Evolutionary conservation across 1,140 invertebrate species (phyloP).

Genomic region (Limonius californicus): DNA sequence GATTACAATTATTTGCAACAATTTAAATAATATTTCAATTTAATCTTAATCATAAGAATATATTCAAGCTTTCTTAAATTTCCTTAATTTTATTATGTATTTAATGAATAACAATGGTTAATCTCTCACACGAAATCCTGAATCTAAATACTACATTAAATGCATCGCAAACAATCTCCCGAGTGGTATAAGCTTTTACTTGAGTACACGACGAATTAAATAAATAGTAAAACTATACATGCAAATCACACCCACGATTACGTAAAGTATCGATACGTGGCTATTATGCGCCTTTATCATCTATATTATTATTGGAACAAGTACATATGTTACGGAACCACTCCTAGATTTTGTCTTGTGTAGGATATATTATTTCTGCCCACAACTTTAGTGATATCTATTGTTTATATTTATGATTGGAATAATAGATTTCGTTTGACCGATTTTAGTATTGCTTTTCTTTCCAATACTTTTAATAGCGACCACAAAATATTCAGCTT

Average conservation of each 20-base stretch:
- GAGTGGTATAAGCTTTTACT: no score
- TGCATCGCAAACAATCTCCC: no score
- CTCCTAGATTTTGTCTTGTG: slow-evolving; percentile 25
- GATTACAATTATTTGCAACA: no score
- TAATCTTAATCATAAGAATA: no score
- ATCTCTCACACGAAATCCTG: no score
- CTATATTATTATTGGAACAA: slow-evolving; percentile 34
- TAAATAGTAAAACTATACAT: slow-evolving; percentile 22
- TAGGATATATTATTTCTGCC: slow-evolving; percentile 29
- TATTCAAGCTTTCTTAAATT: no score
- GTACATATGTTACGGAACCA: slow-evolving; percentile 34
- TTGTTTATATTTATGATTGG: slow-evolving; percentile 26
- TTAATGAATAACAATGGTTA: no score
- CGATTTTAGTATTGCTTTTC: background rate
- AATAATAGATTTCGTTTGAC: slow-evolving; percentile 5
- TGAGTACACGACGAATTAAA: background rate
- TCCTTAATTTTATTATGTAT: no score
- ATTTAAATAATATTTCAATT: no score
- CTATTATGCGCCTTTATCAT: slow-evolving; percentile 34
- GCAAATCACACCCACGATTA: slow-evolving; percentile 31
- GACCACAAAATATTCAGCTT: no score
- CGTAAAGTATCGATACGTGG: slow-evolving; percentile 29
- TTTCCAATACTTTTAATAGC: background rate
- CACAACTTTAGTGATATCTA: slow-evolving; percentile 29
- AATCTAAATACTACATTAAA: no score